Evolutionary conservation across 2,888 invertebrate species (phyloP).

Genomic region (Orthosia incerta): DNA sequence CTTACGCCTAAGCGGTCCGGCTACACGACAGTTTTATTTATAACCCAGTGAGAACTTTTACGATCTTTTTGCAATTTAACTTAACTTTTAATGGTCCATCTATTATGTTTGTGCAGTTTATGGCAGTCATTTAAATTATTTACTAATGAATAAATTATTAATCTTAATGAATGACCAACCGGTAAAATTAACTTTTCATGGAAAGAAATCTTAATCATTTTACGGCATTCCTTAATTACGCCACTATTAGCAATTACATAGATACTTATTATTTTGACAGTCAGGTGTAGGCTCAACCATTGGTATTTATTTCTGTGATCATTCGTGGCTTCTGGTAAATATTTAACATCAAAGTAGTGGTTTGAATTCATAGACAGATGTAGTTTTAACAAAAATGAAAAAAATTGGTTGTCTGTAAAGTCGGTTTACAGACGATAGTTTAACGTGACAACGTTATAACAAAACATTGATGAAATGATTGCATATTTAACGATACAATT

Average conservation of each 20-base stretch:
- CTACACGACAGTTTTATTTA: slow-evolving; percentile 64
- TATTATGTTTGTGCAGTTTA: slow-evolving; percentile 6
- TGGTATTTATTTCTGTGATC: no score
- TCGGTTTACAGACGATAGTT: no score
- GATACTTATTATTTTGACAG: no score
- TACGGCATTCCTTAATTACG: not conserved
- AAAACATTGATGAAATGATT: no score
- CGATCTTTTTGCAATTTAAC: slow-evolving; percentile 35
- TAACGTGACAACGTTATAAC: no score
- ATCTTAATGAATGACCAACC: not conserved
- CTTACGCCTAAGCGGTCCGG: slow-evolving; percentile 63
- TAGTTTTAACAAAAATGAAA: no score
- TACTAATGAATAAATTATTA: not conserved
- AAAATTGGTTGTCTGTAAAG: no score
- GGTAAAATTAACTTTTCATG: not conserved
- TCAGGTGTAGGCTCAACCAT: no score
- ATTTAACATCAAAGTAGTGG: no score
- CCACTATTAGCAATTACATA: not conserved
- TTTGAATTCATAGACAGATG: no score
- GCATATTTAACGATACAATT: no score
- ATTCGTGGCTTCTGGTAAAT: no score
- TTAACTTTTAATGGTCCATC: slow-evolving; percentile 26
- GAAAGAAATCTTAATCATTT: not conserved
- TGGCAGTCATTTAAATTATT: not conserved
- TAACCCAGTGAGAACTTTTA: slow-evolving; percentile 49